phyloP scores from a whole-genome alignment of 2,888 invertebrate species.

The Catocala sponsa region DNA sequence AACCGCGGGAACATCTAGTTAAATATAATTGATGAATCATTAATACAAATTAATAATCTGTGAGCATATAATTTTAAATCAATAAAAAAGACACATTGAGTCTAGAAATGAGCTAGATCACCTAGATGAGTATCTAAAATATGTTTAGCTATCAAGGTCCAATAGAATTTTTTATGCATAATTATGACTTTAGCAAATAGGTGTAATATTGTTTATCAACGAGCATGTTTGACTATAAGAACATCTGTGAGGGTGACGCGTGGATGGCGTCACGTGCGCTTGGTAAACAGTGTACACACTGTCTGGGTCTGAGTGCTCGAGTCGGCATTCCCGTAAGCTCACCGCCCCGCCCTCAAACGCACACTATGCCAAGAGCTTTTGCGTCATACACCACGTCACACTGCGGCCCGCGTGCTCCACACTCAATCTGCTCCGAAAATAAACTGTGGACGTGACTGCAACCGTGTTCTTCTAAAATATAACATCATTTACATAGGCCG shows the following conservation, averaged over 20 bases:
- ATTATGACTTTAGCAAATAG: no score
- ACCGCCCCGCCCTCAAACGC: slow-evolving; percentile 55
- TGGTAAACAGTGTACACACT: slow-evolving; percentile 24
- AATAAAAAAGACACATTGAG: no score
- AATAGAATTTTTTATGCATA: no score
- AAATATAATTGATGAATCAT: no score
- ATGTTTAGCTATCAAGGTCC: no score
- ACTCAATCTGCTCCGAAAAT: slow-evolving; percentile 29
- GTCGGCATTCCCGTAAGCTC: slow-evolving; percentile 64
- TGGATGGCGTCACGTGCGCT: slow-evolving; percentile 76
- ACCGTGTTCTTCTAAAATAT: slow-evolving; percentile 29
- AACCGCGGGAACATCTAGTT: no score
- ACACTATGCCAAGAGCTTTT: slow-evolving; percentile 54
- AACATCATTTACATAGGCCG: slow-evolving; percentile 19
- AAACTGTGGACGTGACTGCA: slow-evolving; percentile 50
- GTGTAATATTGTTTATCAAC: no score
- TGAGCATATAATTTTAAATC: no score
- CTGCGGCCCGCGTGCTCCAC: slow-evolving; percentile 21
- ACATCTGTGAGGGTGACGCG: slow-evolving; percentile 49
- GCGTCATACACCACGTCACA: slow-evolving; percentile 56
- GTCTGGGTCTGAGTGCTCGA: slow-evolving; percentile 22
- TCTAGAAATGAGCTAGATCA: no score
- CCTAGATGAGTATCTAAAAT: no score
- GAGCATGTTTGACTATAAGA: slow-evolving; percentile 16
- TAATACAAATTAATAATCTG: no score